phyloP scores from a whole-genome alignment of 2,888 invertebrate genomes.

The Cosmorhoe ocellata region DNA sequence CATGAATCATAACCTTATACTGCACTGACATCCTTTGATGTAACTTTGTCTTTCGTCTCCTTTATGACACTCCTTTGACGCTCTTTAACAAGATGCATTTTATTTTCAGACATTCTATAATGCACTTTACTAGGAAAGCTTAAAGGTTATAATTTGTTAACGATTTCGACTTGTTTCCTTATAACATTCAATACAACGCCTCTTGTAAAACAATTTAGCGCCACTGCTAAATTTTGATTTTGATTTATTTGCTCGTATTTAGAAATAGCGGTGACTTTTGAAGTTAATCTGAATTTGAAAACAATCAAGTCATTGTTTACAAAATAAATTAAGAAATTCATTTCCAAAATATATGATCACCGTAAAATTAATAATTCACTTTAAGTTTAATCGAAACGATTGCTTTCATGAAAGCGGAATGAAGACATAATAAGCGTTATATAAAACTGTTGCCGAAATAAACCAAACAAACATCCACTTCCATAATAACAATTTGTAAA shows the following conservation, averaged over 20 bases:
- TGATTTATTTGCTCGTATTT: background rate
- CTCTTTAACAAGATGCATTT: slow-evolving; percentile 37
- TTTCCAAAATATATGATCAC: slow-evolving; percentile 15
- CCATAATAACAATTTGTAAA: slow-evolving; percentile 54
- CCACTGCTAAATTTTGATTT: slow-evolving; percentile 1
- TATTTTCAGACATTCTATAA: slow-evolving; percentile 11
- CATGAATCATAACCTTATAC: slow-evolving; percentile 46
- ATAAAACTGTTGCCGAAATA: slow-evolving; percentile 31
- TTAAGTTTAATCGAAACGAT: slow-evolving; percentile 24
- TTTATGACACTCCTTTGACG: slow-evolving; percentile 52
- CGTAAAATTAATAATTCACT: slow-evolving; percentile 21
- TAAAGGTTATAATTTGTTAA: slow-evolving; percentile 11
- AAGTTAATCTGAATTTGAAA: no score
- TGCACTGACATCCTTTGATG: slow-evolving; percentile 51
- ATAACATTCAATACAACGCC: slow-evolving; percentile 40
- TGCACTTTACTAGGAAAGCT: background rate
- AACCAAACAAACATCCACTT: slow-evolving; percentile 43
- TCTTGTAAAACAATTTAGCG: slow-evolving; percentile 27
- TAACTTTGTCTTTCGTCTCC: slow-evolving; percentile 44
- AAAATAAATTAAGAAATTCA: no score
- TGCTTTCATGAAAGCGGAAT: slow-evolving; percentile 23
- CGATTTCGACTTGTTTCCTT: slow-evolving; percentile 24
- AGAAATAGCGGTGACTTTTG: no score
- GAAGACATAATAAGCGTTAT: slow-evolving; percentile 26
- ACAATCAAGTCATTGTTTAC: no score